phyloP scores from a whole-genome alignment of 2,888 invertebrate species.

The Acrobasis suavella region DNA sequence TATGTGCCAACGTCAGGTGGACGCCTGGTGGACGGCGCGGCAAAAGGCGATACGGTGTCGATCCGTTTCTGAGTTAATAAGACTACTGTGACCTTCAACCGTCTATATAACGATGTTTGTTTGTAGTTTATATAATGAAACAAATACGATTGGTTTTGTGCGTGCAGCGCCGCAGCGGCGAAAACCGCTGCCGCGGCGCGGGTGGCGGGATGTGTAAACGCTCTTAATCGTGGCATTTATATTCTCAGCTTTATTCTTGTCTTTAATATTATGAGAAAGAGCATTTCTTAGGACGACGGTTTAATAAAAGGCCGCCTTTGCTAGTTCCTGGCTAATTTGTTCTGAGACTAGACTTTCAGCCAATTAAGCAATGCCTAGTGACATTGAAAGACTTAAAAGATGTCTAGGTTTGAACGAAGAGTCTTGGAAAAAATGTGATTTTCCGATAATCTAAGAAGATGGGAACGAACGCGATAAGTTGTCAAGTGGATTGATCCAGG shows the following conservation, averaged over 20 bases:
- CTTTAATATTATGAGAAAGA: background rate
- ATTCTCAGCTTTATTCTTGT: background rate
- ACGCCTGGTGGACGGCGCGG: no score
- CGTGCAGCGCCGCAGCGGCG: no score
- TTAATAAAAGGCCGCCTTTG: background rate
- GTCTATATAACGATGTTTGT: no score
- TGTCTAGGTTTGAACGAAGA: background rate
- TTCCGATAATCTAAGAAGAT: background rate
- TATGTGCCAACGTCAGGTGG: no score
- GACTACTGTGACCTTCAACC: no score
- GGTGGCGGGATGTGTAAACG: no score
- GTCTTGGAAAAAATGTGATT: background rate
- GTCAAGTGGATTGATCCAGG: background rate
- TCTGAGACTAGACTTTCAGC: background rate
- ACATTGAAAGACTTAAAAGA: background rate
- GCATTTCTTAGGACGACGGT: background rate
- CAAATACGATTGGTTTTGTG: no score
- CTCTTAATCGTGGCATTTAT: no score
- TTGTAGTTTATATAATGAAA: no score
- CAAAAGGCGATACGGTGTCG: no score
- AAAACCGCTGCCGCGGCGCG: no score
- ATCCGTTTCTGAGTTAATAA: no score
- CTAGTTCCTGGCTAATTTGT: background rate
- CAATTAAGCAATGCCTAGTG: background rate
- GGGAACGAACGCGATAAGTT: background rate